These are phyloP conservation scores for Florisuga fusca DNA, from an alignment of 2,797 vertebrate species.

Conservation along the genomic window DNA sequence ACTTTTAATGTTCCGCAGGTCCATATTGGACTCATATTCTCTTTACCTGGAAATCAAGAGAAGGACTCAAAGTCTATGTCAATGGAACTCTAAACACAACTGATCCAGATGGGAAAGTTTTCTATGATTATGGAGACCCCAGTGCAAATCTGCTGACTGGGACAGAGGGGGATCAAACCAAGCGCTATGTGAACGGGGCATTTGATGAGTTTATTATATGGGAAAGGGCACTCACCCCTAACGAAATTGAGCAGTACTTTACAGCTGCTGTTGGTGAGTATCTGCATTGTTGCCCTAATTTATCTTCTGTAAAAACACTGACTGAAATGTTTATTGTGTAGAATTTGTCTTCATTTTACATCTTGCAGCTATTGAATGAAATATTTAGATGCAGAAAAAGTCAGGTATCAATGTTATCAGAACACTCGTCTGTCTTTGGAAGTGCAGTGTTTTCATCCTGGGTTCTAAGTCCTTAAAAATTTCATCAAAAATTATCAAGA, in stretches of 20 bases:
- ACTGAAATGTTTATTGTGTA: neutral
- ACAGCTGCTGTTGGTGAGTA: slow-evolving; percentile 88
- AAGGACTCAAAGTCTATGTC: slow-evolving; percentile 92
- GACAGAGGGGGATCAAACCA: slow-evolving; percentile 71
- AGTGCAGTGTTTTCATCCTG: neutral
- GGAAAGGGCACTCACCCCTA: slow-evolving; percentile 88
- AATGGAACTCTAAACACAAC: slow-evolving; percentile 88
- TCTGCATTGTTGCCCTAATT: no score
- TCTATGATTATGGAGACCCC: slow-evolving; percentile 84
- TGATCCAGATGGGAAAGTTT: slow-evolving; percentile 80
- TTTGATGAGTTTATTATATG: slow-evolving; percentile 98
- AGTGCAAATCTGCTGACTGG: slow-evolving; percentile 83
- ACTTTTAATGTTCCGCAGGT: slow-evolving; percentile 74
- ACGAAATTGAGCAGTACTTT: slow-evolving; percentile 89
- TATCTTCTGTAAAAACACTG: neutral
- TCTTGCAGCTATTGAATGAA: rapidly evolving
- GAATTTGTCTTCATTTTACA: neutral
- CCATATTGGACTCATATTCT: slow-evolving; percentile 94
- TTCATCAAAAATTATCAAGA: neutral
- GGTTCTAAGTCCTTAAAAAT: neutral
- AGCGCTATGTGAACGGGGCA: slow-evolving; percentile 81
- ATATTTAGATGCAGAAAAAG: neutral
- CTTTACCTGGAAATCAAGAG: slow-evolving; percentile 90
- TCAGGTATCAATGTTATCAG: neutral
- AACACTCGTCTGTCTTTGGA: neutral